Percentiles rank a stretch among this genome's conserved stretches.
These are phyloP conservation scores for Coreius guichenoti DNA, from an alignment of 2,797 vertebrate genomes.

Conservation along the genomic window DNA sequence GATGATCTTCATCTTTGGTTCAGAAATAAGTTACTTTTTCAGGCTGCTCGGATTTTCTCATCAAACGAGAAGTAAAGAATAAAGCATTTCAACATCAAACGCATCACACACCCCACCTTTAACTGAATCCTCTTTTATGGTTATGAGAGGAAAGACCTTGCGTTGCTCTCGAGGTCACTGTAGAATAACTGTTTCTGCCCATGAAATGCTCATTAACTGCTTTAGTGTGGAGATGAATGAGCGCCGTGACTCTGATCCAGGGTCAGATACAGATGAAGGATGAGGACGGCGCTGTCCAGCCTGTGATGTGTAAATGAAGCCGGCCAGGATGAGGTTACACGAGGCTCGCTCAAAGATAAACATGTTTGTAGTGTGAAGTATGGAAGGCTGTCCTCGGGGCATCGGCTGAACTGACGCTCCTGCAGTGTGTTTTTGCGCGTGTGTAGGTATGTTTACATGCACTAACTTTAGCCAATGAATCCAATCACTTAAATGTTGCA, in stretches of 20 bases:
- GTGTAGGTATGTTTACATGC: conserved; percentile 11
- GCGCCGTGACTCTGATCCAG: conserved; percentile 18
- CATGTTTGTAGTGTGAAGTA: conserved; percentile 41
- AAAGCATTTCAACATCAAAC: conserved; percentile 17
- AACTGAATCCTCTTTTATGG: neutral
- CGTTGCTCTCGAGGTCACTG: neutral
- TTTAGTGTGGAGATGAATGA: conserved; percentile 35
- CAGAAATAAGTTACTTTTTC: neutral
- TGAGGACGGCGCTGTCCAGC: neutral
- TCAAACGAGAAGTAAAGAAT: conserved; percentile 12
- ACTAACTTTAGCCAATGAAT: neutral
- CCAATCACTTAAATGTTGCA: too few species aligned
- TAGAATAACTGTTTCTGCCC: neutral
- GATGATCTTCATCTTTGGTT: neutral
- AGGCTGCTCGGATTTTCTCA: neutral
- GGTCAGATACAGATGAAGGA: conserved; percentile 37
- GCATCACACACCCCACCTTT: neutral
- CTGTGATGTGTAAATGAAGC: conserved; percentile 39
- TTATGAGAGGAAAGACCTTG: conserved; percentile 12
- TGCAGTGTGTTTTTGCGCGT: neutral
- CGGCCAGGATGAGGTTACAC: conserved; percentile 1
- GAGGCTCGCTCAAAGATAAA: conserved; percentile 54
- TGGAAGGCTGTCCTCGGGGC: conserved; percentile 33
- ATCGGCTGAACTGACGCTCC: neutral
- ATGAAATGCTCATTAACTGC: conserved; percentile 10